phyloP scores from a whole-genome alignment of 2,113 vertebrate genomes.

The Taxidea taxus region DNA sequence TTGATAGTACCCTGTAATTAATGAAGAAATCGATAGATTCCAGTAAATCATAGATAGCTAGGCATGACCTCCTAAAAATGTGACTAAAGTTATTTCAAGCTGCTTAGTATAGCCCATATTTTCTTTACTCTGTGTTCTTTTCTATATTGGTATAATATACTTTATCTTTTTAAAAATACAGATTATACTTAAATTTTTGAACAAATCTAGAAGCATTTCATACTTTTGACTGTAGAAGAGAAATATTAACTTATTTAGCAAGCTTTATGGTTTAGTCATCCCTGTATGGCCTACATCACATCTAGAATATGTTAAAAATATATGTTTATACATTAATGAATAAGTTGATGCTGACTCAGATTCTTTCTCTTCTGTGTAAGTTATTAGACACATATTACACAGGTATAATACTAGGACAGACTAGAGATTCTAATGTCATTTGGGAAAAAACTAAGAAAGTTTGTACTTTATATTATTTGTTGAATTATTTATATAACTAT shows the following conservation, averaged over 20 bases:
- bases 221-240: background rate
- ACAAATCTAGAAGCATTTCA: background rate
- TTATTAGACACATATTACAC: background rate
- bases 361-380: background rate
- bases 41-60: background rate
- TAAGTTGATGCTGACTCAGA: background rate
- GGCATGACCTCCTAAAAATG: background rate
- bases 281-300: background rate
- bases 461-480: background rate
- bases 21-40: background rate
- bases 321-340: background rate
- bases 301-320: background rate
- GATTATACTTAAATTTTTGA: background rate
- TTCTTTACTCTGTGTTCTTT: background rate
- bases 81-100: background rate
- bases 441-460: background rate
- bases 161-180: background rate
- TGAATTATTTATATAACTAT: background rate
- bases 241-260: background rate
- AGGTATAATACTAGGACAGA: background rate
- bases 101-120: background rate
- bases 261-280: background rate
- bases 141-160: background rate
- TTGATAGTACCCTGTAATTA: background rate
- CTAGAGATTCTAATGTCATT: background rate